Evolutionary conservation across 2,797 vertebrate genomes (phyloP).

Genomic region (Gobionotothen gibberifrons): DNA sequence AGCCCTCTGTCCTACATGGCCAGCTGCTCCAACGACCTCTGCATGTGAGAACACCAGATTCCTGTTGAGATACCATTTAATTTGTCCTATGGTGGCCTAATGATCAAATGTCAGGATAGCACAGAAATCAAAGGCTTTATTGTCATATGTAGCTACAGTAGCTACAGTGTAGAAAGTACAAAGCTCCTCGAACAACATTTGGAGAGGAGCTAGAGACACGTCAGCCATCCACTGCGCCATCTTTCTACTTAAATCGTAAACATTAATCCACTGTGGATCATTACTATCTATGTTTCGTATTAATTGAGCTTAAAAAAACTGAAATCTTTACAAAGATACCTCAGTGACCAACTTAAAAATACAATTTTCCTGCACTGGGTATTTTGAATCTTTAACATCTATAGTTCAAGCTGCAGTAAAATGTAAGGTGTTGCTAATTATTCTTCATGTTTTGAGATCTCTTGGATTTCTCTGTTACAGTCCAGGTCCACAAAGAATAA

Average conservation of each 20-base stretch:
- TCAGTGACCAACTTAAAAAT: not conserved
- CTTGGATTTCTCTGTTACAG: not conserved
- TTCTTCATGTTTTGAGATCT: not conserved
- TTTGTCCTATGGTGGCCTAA: not conserved
- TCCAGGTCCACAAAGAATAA: not conserved
- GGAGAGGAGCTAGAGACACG: too few relatives aligned
- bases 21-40: conserved; percentile 95
- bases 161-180: too few relatives aligned
- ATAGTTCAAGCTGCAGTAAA: not conserved
- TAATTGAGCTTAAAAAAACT: too few relatives aligned
- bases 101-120: not conserved
- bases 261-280: not conserved
- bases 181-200: too few relatives aligned
- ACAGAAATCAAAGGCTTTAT: not conserved
- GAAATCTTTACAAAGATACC: not conserved
- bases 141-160: too few relatives aligned
- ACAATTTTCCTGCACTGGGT: not conserved
- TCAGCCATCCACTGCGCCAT: too few relatives aligned
- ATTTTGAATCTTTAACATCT: not conserved
- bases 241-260: too few relatives aligned
- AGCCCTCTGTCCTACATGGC: conserved; percentile 93
- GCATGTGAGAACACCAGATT: conserved; percentile 86
- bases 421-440: not conserved
- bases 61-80: too few relatives aligned
- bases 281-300: not conserved